Evolutionary conservation across 2,113 vertebrate species (phyloP), one percentile per base, ranked within the genome.

Genomic region (Heterotilapia buettikoferi): DNA sequence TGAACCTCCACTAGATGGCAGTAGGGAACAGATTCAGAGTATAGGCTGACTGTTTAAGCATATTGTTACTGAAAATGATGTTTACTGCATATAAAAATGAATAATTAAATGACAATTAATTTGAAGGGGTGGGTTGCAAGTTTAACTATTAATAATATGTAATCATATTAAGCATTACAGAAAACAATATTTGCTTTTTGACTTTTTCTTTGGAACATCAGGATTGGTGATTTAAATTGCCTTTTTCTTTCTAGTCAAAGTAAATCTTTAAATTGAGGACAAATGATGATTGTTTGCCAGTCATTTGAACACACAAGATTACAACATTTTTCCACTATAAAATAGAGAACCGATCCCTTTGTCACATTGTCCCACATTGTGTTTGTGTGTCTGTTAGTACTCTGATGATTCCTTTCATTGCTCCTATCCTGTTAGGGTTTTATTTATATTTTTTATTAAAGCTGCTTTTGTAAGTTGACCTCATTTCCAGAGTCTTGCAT

Each of bases 1-100:
- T 38, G 18, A 6, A 11, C 52, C 6, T 80, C 83, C 91, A 89
- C n/a, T 10, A 90, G 92, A 84, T 86, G 92, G 79, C 88, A 83
- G 86, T 1, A 66, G 50, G 5, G 11, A n/a, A 13, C 40, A 86
- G 19, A 80, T 10, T n/a, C 33, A 12, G 5, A 57, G 38, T n/a
- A 36, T 36, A 71, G 21, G 21, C 31, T 80, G 76, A 53, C 76
- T 19, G 31, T 78, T 50, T 19, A 52, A 12, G 7, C 73, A 79
- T 12, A 38, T 68, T 0, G 11, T 45, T 73, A 9, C 66, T 26
- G 38, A 71, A 71, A 71, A 40, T 68, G 3, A 40, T 68, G n/a
- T 43, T 24, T 24, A 24, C n/a, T 71, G 38, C n/a, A 45, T 43
- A 45, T 21, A 73, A 73, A 45, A 73, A 71, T 7, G n/a, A 12